These are phyloP conservation scores for Helleia helle DNA, from an alignment of 2,888 invertebrate species.

Conservation along the genomic window DNA sequence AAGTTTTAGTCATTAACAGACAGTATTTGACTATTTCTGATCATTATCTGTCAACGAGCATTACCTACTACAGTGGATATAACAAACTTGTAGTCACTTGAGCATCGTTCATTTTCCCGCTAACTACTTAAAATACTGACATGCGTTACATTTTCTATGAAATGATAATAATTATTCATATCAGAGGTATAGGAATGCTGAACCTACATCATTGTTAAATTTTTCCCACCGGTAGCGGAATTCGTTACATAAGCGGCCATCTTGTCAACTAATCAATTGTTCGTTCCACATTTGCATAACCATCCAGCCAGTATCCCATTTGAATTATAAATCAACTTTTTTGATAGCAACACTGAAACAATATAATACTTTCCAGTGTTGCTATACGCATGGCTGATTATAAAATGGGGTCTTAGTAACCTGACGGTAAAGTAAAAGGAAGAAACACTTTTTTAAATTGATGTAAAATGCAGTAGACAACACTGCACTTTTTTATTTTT, in stretches of 20 bases:
- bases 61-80: no score
- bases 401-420: neutral
- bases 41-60: no score
- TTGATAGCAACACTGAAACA: neutral
- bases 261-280: constrained; percentile 7
- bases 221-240: constrained; percentile 8
- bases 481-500: no score
- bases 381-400: neutral
- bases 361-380: neutral
- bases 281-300: constrained; percentile 8
- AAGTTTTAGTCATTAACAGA: no score
- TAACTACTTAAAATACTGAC: no score
- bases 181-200: neutral
- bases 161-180: constrained; percentile 1
- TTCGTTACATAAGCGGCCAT: constrained; percentile 13
- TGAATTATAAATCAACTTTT: constrained; percentile 1
- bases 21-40: no score
- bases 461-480: no score
- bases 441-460: no score
- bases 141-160: neutral
- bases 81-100: no score
- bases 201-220: neutral
- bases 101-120: no score
- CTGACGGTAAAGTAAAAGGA: no score
- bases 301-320: neutral